Percentiles rank a stretch among this genome's conserved stretches.
Conservation (phyloP, 1,140 invertebrate species). For the Hormaphis cornu region DNA sequence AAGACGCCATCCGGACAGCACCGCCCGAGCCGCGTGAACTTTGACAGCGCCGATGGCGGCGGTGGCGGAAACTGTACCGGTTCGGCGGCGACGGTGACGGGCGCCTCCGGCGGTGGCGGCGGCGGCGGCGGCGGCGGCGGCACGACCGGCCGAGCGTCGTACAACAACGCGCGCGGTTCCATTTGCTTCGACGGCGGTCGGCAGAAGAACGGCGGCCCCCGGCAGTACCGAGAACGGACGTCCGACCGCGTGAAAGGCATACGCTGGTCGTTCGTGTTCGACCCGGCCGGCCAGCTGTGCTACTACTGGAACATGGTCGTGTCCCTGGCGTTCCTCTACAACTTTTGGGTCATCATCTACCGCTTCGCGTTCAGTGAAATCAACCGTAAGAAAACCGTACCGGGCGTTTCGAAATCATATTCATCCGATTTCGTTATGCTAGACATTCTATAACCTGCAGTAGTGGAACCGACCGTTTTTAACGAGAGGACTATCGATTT, state of each 20-base stretch:
- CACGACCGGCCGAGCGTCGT: constrained; percentile 11
- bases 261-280: constrained; percentile 86
- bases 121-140: background rate
- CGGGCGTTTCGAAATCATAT: background rate
- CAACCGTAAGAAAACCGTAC: constrained; percentile 56
- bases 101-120: constrained; percentile 41
- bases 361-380: constrained; percentile 93
- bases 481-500: too few species aligned
- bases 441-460: too few species aligned
- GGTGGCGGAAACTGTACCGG: constrained; percentile 44
- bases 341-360: constrained; percentile 98
- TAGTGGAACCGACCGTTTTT: too few species aligned
- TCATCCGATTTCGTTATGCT: too few species aligned
- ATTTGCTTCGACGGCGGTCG: constrained; percentile 17
- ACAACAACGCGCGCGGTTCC: constrained; percentile 25
- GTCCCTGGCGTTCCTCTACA: constrained; percentile 94
- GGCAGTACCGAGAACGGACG: constrained; percentile 17
- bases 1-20: constrained; percentile 39
- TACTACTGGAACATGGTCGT: constrained; percentile 97
- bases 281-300: constrained; percentile 80
- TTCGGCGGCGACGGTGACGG: constrained; percentile 42
- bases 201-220: constrained; percentile 10
- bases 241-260: constrained; percentile 38
- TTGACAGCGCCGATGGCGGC: constrained; percentile 50
- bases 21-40: constrained; percentile 57